Evolutionary conservation across 2,797 vertebrate genomes (phyloP).

Genomic region (Ctenopoma multispine): DNA sequence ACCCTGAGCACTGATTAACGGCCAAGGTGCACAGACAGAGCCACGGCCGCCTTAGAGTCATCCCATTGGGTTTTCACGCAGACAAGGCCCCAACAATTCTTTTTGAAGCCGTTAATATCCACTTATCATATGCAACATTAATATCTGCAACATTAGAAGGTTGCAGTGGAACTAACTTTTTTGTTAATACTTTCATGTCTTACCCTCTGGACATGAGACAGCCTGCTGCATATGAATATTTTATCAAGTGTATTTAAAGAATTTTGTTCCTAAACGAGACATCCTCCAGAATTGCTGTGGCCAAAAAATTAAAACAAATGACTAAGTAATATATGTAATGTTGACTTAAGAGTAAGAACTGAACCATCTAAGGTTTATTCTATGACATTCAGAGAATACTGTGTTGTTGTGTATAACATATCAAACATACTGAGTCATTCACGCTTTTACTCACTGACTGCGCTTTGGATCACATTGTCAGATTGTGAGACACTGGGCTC

Average conservation of each 20-base stretch:
- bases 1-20: conserved; percentile 69
- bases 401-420: too few relatives aligned
- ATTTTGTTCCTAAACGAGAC: conserved; percentile 61
- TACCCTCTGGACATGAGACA: conserved; percentile 49
- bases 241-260: conserved; percentile 67
- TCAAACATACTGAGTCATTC: not conserved
- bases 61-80: conserved; percentile 36
- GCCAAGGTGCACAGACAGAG: conserved; percentile 38
- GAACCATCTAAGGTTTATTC: not conserved
- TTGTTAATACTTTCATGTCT: conserved; percentile 55
- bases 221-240: conserved; percentile 65
- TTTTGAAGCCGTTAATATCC: conserved; percentile 40
- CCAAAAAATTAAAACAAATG: conserved; percentile 46
- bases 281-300: conserved; percentile 40
- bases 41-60: conserved; percentile 36
- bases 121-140: conserved; percentile 59
- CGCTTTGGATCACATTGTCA: not conserved
- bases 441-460: not conserved
- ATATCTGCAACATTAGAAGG: conserved; percentile 51
- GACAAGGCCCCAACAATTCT: conserved; percentile 44
- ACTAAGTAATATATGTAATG: conserved; percentile 17
- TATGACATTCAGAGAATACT: too few relatives aligned
- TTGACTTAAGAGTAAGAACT: conserved; percentile 2
- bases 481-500: too few relatives aligned
- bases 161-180: conserved; percentile 45